Percentiles rank a stretch among this genome's conserved stretches.
These are phyloP conservation scores for Sitobion miscanthi DNA, from an alignment of 1,140 invertebrate species.

Conservation along the genomic window DNA sequence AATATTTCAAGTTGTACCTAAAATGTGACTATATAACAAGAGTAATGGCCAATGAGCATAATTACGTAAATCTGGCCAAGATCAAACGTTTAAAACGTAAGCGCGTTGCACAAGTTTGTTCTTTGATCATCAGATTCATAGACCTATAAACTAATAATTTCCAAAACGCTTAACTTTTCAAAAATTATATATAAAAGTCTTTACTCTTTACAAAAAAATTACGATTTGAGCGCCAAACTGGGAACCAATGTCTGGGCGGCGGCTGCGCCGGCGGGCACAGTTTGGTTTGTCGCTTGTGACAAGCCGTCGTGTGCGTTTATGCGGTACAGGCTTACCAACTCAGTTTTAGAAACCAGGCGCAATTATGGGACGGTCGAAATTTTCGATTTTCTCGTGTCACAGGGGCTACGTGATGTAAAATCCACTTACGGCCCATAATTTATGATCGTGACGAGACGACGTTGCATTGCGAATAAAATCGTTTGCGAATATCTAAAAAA, in stretches of 20 bases:
- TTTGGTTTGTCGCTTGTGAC: not conserved
- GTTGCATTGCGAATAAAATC: not conserved
- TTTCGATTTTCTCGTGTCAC: not conserved
- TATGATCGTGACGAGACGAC: not conserved
- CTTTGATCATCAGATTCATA: too few relatives aligned
- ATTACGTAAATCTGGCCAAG: not conserved
- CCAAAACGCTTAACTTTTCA: too few relatives aligned
- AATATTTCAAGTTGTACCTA: not conserved
- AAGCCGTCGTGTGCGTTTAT: not conserved
- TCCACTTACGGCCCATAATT: not conserved
- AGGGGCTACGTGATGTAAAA: not conserved
- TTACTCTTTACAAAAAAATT: too few relatives aligned
- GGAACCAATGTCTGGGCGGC: not conserved
- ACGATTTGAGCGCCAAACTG: not conserved
- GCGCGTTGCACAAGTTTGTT: too few relatives aligned
- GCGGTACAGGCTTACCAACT: slow-evolving; percentile 4
- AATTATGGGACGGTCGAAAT: not conserved
- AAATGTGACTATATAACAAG: not conserved
- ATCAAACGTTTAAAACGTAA: not conserved
- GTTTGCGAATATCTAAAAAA: not conserved
- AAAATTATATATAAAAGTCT: too few relatives aligned
- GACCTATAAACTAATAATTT: too few relatives aligned
- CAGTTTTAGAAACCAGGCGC: not conserved
- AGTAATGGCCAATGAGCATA: not conserved
- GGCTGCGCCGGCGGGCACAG: not conserved